Conservation (phyloP, 2,113 vertebrate species). For the Cyphotilapia sp. region DNA sequence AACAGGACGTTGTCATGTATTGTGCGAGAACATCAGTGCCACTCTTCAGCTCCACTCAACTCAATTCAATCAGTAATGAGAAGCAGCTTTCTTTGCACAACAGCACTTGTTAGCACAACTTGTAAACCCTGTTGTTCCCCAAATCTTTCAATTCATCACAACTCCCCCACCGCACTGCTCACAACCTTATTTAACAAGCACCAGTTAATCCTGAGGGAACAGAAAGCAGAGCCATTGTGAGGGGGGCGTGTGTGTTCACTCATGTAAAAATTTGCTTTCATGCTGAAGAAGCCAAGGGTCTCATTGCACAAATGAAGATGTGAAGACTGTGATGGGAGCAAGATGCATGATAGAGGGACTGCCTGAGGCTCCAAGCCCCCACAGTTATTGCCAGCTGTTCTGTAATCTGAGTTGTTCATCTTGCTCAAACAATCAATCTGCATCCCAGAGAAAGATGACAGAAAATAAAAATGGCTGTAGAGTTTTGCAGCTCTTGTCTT, state of each 20-base stretch:
- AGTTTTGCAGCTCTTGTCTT: background rate
- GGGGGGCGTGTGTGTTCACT: background rate
- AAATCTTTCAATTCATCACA: conserved; percentile 52
- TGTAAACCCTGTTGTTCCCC: conserved; percentile 64
- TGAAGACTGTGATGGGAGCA: background rate
- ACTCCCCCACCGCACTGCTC: conserved; percentile 19
- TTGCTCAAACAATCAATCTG: background rate
- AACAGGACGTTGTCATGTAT: background rate
- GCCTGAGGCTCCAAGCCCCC: background rate
- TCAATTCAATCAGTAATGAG: conserved; percentile 26
- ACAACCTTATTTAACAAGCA: conserved; percentile 50
- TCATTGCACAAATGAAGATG: background rate
- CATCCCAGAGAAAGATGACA: background rate
- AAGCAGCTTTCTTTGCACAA: conserved; percentile 38
- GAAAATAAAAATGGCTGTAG: background rate
- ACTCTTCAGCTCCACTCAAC: conserved; percentile 31
- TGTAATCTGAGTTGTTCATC: background rate
- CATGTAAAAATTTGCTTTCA: conserved; percentile 38
- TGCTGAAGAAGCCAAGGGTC: conserved; percentile 2
- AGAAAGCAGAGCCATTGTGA: conserved; percentile 23
- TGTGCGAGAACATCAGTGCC: conserved; percentile 9
- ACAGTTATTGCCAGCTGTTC: background rate
- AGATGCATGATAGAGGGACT: background rate
- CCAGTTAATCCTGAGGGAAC: conserved; percentile 52
- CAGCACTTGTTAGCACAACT: conserved; percentile 62